Conservation (phyloP, 2,797 vertebrate genomes). For the Rhodeus uyekii region DNA sequence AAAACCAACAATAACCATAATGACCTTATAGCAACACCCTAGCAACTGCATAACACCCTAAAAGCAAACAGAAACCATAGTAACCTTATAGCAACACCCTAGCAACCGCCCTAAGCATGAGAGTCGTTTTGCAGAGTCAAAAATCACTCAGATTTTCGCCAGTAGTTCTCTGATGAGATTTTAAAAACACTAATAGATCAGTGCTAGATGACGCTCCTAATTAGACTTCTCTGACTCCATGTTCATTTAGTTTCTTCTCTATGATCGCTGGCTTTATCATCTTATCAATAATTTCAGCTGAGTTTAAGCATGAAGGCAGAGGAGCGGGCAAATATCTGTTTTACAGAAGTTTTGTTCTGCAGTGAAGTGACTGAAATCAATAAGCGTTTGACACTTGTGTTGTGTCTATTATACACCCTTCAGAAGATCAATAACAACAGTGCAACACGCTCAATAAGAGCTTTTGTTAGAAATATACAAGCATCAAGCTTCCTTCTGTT, state of each 20-base stretch:
- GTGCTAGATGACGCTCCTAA: not conserved
- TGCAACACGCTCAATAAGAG: conserved; percentile 11
- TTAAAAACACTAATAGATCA: not conserved
- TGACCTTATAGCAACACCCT: not conserved
- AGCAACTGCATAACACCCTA: not conserved
- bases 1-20: not conserved
- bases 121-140: not conserved
- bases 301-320: not conserved
- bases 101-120: not conserved
- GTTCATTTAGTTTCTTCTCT: not conserved
- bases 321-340: not conserved
- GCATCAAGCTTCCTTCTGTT: not conserved
- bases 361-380: conserved; percentile 19
- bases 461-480: conserved; percentile 16
- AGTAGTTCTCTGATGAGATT: not conserved
- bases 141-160: not conserved
- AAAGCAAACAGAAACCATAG: not conserved
- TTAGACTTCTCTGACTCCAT: not conserved
- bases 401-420: conserved; percentile 26
- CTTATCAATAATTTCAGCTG: conserved; percentile 14
- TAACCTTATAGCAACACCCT: not conserved
- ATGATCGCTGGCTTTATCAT: not conserved
- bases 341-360: not conserved
- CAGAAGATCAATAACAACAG: conserved; percentile 29
- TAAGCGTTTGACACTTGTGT: conserved; percentile 18